Evolutionary conservation across 2,113 vertebrate genomes (phyloP), one percentile per base, ranked within the genome.

Genomic region (Tychaedon coryphoeus): DNA sequence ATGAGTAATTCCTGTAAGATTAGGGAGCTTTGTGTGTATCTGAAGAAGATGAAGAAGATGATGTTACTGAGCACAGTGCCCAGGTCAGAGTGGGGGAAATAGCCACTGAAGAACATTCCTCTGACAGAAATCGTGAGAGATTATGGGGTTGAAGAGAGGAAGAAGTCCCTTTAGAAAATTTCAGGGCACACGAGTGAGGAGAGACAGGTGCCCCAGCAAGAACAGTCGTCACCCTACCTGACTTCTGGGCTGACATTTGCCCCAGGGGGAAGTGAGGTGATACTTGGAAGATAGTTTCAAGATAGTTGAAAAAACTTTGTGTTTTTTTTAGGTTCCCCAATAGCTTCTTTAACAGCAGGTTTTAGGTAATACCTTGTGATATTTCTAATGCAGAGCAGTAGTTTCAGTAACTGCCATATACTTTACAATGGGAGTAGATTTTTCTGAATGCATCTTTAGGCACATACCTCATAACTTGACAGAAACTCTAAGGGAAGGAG

Each of bases 381-480:
- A 72, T 4, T 75, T 65, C 51, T 81, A 61, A 71, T 33, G n/a
- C 53, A 84, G 45, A 45, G 31, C 61, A 61, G 45, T 85, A 36
- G 25, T 58, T 86, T 93, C 69, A 86, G 1, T 61, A 33, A 53
- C 40, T 81, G 48, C 47, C 14, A 6, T 78, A 19, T 91, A 53
- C n/a, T 69, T 91, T 70, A 74, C 4, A 3, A 34, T 45, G 19
- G 47, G 43, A 88, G 36, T 9, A 33, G 74, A 53, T 75, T 93
- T 95, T 86, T 86, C 75, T 88, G 86, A 92, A 80, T 66, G 62
- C 11, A 62, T 10, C 34, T 88, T 69, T 73, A 69, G 73, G 56
- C 56, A 70, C 56, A 40, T 76, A 66, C 56, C 43, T 90, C 38
- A 51, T 80, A 83, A 70, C 64, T 69, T 83, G 82, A 92, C 60